phyloP scores from a whole-genome alignment of 2,797 vertebrate species.

The Peromyscus eremicus region DNA sequence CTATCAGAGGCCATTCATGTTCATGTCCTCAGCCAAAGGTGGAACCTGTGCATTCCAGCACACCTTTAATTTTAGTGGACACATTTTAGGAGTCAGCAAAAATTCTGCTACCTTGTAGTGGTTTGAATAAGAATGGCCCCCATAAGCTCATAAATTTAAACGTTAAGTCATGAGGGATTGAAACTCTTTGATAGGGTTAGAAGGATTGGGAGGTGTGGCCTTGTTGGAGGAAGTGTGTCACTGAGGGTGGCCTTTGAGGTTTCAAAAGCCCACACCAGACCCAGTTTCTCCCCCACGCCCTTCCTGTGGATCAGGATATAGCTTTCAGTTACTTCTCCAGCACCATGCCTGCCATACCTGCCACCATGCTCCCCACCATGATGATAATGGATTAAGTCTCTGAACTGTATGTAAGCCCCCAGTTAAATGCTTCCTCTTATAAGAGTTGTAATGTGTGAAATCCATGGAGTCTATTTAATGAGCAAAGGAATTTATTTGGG shows the following conservation, averaged over 20 bases:
- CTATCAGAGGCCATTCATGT: neutral
- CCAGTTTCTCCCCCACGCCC: no score
- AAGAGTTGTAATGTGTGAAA: neutral
- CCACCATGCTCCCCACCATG: neutral
- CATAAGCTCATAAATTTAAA: neutral
- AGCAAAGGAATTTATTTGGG: no score
- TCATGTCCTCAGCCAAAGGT: neutral
- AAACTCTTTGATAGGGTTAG: neutral
- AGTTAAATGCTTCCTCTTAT: neutral
- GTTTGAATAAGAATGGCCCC: neutral
- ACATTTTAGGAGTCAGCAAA: conserved; percentile 26
- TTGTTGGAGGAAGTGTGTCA: neutral
- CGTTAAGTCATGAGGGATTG: neutral
- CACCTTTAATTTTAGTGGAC: neutral
- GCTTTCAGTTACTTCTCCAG: neutral
- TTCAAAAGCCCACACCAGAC: neutral
- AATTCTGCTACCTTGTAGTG: neutral
- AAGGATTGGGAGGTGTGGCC: neutral
- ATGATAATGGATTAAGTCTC: neutral
- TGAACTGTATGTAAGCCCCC: neutral
- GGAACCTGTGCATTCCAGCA: neutral
- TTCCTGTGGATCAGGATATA: no score
- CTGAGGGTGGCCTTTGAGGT: neutral
- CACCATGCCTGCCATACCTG: neutral
- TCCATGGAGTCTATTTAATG: no score